A percentile compares a stretch with the other conserved stretches of the same genome.
These are phyloP conservation scores for Caenorhabditis panamensis DNA, from an alignment of 2,888 invertebrate species.

Conservation along the genomic window DNA sequence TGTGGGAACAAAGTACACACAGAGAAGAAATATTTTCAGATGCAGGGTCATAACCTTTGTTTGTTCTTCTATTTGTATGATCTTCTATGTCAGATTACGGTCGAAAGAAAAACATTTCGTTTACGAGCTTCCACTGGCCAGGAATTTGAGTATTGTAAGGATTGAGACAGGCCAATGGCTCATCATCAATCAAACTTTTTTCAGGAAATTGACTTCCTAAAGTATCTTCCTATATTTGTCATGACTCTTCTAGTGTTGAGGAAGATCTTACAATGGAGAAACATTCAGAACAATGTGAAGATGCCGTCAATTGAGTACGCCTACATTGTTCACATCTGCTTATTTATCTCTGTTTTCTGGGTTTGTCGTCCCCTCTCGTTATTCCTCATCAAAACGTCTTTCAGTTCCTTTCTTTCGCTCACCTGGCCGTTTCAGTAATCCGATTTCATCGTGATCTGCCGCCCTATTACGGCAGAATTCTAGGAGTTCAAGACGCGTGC, in stretches of 20 bases:
- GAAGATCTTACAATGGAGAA: not conserved
- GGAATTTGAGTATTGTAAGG: conserved; percentile 10
- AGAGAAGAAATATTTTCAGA: not conserved
- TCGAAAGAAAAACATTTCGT: not conserved
- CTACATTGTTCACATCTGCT: not conserved
- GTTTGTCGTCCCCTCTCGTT: not conserved
- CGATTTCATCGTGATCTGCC: not conserved
- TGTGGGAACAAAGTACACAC: too few relatives aligned
- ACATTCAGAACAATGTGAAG: not conserved
- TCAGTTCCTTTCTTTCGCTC: conserved; percentile 5
- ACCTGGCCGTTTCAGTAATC: not conserved
- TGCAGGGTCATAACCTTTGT: not conserved
- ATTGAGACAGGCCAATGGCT: too few relatives aligned
- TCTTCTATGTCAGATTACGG: not conserved
- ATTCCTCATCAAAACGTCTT: not conserved
- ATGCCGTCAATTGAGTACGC: not conserved
- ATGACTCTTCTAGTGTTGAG: not conserved
- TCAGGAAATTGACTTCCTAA: conserved; percentile 20
- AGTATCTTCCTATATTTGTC: conserved; percentile 10
- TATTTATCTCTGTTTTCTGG: conserved; percentile 23
- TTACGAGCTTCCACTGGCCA: not conserved
- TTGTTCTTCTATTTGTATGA: not conserved
- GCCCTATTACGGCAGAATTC: not conserved
- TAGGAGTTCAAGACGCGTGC: conserved; percentile 30
- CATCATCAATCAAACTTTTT: too few relatives aligned